Evolutionary conservation across 2,888 invertebrate species (phyloP).

Genomic region (Hydrotaea cyrtoneurina): DNA sequence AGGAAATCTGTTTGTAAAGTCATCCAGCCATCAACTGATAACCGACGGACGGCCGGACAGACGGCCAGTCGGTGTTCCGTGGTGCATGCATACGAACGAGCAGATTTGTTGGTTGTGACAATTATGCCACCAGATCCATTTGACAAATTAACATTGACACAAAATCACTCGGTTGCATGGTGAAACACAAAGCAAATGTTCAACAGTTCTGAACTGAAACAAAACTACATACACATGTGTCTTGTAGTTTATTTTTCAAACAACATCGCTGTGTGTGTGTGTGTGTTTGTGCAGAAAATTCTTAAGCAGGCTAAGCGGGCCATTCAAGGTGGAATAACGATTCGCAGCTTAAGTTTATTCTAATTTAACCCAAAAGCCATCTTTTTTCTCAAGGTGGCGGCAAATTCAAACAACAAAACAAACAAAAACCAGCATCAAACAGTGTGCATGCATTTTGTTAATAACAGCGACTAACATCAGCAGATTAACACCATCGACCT

Average conservation of each 20-base stretch:
- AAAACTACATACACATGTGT: conserved; percentile 34
- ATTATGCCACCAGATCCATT: conserved; percentile 64
- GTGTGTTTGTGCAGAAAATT: neutral
- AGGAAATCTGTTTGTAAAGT: conserved; percentile 18
- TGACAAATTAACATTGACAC: conserved; percentile 78
- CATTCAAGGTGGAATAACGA: neutral
- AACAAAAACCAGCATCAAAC: neutral
- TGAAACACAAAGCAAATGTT: conserved; percentile 51
- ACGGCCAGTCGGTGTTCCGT: neutral
- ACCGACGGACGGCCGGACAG: neutral
- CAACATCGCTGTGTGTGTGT: neutral
- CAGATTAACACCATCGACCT: neutral
- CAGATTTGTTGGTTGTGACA: conserved; percentile 52
- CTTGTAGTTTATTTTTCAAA: conserved; percentile 31
- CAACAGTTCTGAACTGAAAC: conserved; percentile 61
- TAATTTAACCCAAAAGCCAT: neutral
- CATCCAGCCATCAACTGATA: neutral
- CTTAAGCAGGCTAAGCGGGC: neutral
- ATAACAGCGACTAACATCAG: neutral
- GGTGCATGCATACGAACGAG: neutral
- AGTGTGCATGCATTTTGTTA: neutral
- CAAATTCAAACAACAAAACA: conserved; percentile 1
- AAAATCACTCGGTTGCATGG: conserved; percentile 72
- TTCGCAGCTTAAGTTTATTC: neutral
- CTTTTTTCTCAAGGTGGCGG: conserved; percentile 18